Base-by-base conservation (phyloP, 2,888 invertebrate species). In the Platynereis dumerilii region DNA sequence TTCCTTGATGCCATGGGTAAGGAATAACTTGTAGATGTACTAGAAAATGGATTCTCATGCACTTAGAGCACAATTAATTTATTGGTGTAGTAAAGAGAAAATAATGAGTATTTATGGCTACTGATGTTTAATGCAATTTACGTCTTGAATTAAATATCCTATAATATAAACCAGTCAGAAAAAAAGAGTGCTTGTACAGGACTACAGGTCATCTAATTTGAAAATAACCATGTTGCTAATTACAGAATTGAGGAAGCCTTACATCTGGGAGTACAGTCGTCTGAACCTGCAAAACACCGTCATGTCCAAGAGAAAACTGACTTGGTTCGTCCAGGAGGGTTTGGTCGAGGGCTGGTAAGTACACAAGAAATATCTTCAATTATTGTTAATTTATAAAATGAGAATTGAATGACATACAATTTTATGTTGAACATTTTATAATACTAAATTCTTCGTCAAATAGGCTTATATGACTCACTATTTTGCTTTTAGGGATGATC, bases 201-300 rank as follows among this genome's bases (percentile, higher is more conserved):
- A n/a, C n/a, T n/a, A n/a, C n/a, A n/a, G n/a, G n/a, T n/a, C n/a
- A n/a, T n/a, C n/a, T n/a, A n/a, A n/a, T n/a, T n/a, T n/a, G n/a
- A n/a, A n/a, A n/a, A n/a, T n/a, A n/a, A n/a, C n/a, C n/a, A n/a
- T n/a, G n/a, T n/a, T n/a, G n/a, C n/a, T n/a, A n/a, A n/a, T n/a
- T n/a, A n/a, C 70, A 81, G 82, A 76, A 45, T 61, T 84, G 64
- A 88, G 97, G 64, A 93, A 92, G 77, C 97, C 97, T 0, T 88
- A 94, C 78, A 95, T 99, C 78, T 98, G 94, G 91, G 96, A 94
- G 80, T 99, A 98, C 84, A 92, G 93, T 80, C 89, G 99, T 72
- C 87, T 99, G 60, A 98, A 97, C 75, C 95, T 99, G 92, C 97
- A 94, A 15, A 94, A 99, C 81, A 99, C 99, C 0, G 97, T 99